These are phyloP conservation scores for Agrilus biguttatus DNA, from an alignment of 2,888 invertebrate species.

Conservation along the genomic window DNA sequence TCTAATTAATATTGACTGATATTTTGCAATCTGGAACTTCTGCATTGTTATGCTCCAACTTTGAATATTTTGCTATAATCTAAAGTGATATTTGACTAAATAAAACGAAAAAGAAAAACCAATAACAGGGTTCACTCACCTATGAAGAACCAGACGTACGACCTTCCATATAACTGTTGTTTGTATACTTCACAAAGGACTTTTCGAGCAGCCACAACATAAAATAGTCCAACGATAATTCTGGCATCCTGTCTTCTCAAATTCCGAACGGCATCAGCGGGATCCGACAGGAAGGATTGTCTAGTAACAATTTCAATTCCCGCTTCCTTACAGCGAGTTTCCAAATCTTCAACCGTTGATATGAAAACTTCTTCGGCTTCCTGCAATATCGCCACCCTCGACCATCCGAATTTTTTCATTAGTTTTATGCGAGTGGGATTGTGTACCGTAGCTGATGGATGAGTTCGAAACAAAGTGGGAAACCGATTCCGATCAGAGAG, in stretches of 20 bases:
- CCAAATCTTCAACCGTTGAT: constrained; percentile 93
- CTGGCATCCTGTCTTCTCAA: constrained; percentile 90
- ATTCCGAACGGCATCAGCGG: constrained; percentile 90
- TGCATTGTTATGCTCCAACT: too few relatives aligned
- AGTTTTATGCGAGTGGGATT: constrained; percentile 94
- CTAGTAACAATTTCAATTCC: constrained; percentile 92
- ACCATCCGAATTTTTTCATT: constrained; percentile 96
- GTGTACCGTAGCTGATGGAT: constrained; percentile 98
- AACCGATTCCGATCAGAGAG: constrained; percentile 93
- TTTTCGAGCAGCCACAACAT: constrained; percentile 90
- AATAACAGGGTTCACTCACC: constrained; percentile 41
- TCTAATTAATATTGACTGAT: too few relatives aligned
- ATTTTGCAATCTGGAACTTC: too few relatives aligned
- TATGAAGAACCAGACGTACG: constrained; percentile 98
- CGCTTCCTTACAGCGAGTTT: constrained; percentile 79
- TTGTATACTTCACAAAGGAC: constrained; percentile 96
- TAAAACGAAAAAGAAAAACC: neutral
- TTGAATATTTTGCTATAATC: too few relatives aligned
- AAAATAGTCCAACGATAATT: constrained; percentile 96
- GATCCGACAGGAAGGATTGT: constrained; percentile 94
- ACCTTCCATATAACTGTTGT: constrained; percentile 83
- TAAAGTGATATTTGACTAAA: neutral
- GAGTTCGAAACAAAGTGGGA: constrained; percentile 95
- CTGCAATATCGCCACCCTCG: constrained; percentile 89
- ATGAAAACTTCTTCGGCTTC: constrained; percentile 88